Conservation (phyloP, 2,113 vertebrate genomes). For the Uria lomvia region DNA sequence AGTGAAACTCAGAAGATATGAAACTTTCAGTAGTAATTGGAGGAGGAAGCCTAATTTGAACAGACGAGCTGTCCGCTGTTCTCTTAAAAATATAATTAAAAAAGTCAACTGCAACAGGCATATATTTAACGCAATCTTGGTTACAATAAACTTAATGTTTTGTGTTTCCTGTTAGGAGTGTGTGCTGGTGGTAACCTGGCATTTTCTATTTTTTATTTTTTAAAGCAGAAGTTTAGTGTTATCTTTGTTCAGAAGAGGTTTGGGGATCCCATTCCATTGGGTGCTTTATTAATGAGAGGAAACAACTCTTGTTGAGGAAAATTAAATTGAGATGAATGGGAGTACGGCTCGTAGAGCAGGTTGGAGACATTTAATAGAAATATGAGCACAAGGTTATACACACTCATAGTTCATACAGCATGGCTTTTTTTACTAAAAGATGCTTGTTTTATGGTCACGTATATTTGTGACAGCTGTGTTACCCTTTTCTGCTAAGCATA, state of each 20-base stretch:
- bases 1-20: background rate
- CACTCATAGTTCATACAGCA: fast-evolving
- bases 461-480: background rate
- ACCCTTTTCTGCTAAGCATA: background rate
- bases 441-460: background rate
- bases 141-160: background rate
- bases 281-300: background rate
- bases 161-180: background rate
- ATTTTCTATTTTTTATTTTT: background rate
- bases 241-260: background rate
- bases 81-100: background rate
- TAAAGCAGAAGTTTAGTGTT: background rate
- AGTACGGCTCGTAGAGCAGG: background rate
- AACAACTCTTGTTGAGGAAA: background rate
- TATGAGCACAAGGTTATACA: background rate
- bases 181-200: background rate
- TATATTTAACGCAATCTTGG: background rate
- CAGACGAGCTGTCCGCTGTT: background rate
- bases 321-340: background rate
- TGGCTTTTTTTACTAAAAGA: background rate
- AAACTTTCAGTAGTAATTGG: background rate
- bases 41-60: background rate
- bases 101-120: background rate
- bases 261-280: background rate
- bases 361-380: background rate